Evolutionary conservation across 2,797 vertebrate species (phyloP), one percentile per base, ranked within the genome.

Genomic region (Gouania willdenowi): DNA sequence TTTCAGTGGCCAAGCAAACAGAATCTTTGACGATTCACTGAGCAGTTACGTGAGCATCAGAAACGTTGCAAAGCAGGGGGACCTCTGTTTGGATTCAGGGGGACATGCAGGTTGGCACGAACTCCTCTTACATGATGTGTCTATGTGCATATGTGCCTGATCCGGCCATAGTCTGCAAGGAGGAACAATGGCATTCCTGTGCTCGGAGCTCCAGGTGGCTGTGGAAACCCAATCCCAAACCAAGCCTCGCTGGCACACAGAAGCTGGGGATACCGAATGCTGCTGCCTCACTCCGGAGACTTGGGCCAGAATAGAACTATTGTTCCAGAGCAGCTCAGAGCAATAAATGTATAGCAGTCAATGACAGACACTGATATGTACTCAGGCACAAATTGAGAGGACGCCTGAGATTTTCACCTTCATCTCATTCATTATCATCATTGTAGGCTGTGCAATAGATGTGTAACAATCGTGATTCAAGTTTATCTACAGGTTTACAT

Each of bases 171-270:
- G 70, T 78, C 58, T 77, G 63, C 54, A 75, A 46, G 54, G 32
- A 60, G 76, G 62, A 86, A 90, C 87, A 90, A 90, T 88, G 82
- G 75, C 87, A 88, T 88, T 88, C 87, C 82, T 89, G 82, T 89
- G 77, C 83, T 85, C 72, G 27, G 63, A 77, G 81, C 76, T 86
- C 85, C 89, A 89, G 87, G 88, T 89, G 87, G 87, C 83, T 81
- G 75, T 76, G 80, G 85, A 87, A 89, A 91, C 86, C 75, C 82
- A 84, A 88, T 88, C 85, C 86, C 66, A 63, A 76, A 79, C 56
- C 79, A 65, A 72, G 74, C 64, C 60, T 76, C 23, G 60, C 81
- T 85, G 81, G 81, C 82, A 87, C 73, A 82, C 49, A 53, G 70
- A 76, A 68, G 62, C 76, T 67, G 70, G 70, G 73, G 76, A 68